Evolutionary conservation across 2,113 vertebrate genomes (phyloP).

Genomic region (Zosterops borbonicus): DNA sequence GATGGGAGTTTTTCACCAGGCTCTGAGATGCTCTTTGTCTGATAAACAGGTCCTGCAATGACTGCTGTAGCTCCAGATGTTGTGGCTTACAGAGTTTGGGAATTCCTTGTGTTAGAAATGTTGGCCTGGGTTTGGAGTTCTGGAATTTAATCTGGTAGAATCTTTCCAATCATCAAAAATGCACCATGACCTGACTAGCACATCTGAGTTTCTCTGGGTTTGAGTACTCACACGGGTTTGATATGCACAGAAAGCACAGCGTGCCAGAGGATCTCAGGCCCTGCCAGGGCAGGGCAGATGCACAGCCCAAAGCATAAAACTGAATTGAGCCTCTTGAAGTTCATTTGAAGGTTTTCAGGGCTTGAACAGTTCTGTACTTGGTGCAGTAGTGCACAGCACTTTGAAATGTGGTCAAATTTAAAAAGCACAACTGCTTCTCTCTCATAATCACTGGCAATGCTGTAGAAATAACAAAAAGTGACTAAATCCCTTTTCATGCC

Average conservation of each 20-base stretch:
- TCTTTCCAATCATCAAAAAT: background rate
- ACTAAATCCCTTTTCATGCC: background rate
- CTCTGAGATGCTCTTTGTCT: background rate
- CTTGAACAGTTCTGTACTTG: background rate
- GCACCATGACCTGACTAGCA: background rate
- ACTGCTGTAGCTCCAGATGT: background rate
- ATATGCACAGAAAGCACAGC: background rate
- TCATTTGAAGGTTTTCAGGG: background rate
- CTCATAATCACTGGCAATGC: background rate
- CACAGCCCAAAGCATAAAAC: background rate
- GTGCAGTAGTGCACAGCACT: background rate
- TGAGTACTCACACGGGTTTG: background rate
- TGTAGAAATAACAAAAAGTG: background rate
- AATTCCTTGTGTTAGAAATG: background rate
- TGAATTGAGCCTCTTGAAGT: background rate
- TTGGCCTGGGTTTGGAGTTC: background rate
- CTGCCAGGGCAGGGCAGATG: background rate
- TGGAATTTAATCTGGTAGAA: background rate
- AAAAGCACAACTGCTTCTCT: background rate
- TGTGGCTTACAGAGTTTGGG: background rate
- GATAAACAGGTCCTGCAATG: background rate
- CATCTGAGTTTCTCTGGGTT: background rate
- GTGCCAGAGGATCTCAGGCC: background rate
- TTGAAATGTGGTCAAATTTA: background rate
- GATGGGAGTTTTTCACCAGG: background rate